Percentiles rank a stretch among this genome's conserved stretches.
Conservation (phyloP, 2,113 vertebrate genomes). For the Melozone crissalis region DNA sequence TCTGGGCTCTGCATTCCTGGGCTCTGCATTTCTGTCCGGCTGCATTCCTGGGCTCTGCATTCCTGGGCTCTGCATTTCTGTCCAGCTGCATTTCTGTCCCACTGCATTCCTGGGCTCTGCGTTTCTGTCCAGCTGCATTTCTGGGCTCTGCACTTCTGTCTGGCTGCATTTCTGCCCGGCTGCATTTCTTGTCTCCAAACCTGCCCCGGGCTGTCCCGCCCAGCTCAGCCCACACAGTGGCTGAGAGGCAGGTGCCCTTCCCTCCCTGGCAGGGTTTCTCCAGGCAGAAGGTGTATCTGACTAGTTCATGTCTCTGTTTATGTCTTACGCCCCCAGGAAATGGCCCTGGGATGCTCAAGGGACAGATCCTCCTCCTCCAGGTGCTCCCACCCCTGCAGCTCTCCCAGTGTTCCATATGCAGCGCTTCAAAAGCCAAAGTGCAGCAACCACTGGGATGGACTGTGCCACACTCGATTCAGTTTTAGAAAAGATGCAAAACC, state of each 20-base stretch:
- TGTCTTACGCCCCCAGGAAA: background rate
- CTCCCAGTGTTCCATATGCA: background rate
- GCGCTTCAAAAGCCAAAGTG: background rate
- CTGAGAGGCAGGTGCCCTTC: background rate
- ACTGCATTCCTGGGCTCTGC: too few species aligned
- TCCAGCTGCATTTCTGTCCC: background rate
- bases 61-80: too few species aligned
- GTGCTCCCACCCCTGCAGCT: accelerated
- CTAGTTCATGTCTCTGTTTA: accelerated
- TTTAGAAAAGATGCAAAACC: background rate
- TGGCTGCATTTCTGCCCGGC: background rate
- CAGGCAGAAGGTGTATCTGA: background rate
- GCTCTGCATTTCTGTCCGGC: background rate
- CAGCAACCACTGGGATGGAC: background rate
- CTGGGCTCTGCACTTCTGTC: too few species aligned
- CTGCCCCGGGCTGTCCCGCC: background rate
- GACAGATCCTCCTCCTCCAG: background rate
- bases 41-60: background rate
- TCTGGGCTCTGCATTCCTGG: too few species aligned
- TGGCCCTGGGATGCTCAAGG: background rate
- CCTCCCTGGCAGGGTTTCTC: background rate
- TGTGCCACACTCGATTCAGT: background rate
- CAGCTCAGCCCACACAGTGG: background rate
- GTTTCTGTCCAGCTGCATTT: too few species aligned
- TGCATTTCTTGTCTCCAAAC: background rate